Conservation (phyloP, 2,113 vertebrate genomes). For the Salvelinus alpinus region DNA sequence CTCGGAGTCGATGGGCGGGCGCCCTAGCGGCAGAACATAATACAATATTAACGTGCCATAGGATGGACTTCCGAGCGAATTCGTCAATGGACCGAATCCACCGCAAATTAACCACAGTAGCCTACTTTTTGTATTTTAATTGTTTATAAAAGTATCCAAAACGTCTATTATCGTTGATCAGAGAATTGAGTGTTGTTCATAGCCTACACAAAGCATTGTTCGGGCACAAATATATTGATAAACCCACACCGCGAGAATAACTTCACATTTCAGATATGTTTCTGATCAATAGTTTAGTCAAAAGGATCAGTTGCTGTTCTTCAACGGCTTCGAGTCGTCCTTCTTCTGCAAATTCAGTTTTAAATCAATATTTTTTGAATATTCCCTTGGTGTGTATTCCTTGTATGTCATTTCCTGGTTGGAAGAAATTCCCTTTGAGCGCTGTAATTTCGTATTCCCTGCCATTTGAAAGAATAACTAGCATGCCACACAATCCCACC, state of each 20-base stretch:
- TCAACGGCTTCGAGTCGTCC: not conserved
- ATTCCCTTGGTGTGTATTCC: slow-evolving; percentile 35
- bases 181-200: too few species aligned
- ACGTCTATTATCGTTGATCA: too few species aligned
- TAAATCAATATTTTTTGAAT: not conserved
- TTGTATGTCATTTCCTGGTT: slow-evolving; percentile 34
- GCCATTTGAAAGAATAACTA: slow-evolving; percentile 59
- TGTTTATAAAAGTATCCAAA: too few species aligned
- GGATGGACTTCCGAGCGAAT: not conserved
- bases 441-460: slow-evolving; percentile 37
- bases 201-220: too few species aligned
- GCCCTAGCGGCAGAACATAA: slow-evolving; percentile 17
- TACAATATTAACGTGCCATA: not conserved
- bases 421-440: not conserved
- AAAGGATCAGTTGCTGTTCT: not conserved
- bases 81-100: too few species aligned
- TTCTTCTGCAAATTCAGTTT: not conserved
- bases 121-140: too few species aligned
- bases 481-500: slow-evolving; percentile 35
- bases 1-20: slow-evolving; percentile 58
- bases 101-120: too few species aligned
- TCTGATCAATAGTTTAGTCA: not conserved
- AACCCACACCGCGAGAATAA: too few species aligned
- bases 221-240: not conserved
- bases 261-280: too few species aligned